Percentiles rank a stretch among this genome's conserved stretches.
Evolutionary conservation across 2,797 vertebrate genomes (phyloP).

Genomic region (Corythornis leucogaster): DNA sequence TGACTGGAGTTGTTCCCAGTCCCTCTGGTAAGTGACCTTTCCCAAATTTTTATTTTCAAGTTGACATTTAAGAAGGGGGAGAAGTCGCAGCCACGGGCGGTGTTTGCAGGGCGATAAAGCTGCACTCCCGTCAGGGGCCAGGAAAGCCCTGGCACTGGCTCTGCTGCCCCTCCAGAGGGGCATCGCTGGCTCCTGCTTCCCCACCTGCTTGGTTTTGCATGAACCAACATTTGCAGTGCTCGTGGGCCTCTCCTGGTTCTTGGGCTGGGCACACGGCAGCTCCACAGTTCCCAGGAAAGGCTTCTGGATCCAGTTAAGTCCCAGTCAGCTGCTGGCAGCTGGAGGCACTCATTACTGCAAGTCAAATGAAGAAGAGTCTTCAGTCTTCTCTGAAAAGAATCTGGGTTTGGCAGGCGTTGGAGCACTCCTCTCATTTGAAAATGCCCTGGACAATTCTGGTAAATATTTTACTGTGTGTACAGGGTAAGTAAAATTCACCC

Average conservation of each 20-base stretch:
- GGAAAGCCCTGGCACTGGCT: not conserved
- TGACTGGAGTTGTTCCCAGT: constrained; percentile 46
- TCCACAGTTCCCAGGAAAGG: not conserved
- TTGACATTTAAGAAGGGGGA: constrained; percentile 60
- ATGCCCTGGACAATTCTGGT: constrained; percentile 6
- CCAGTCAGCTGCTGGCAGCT: constrained; percentile 65
- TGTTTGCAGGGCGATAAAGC: constrained; percentile 61
- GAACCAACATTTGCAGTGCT: not conserved
- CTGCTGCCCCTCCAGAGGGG: not conserved
- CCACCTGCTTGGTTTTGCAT: not conserved
- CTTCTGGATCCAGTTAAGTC: not conserved
- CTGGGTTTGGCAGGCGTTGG: constrained; percentile 11
- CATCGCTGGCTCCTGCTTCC: not conserved
- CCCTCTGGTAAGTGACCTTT: constrained; percentile 65
- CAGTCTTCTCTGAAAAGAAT: constrained; percentile 33
- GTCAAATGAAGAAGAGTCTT: constrained; percentile 16
- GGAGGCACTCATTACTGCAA: constrained; percentile 41
- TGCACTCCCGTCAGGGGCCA: not conserved
- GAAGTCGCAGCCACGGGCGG: not conserved
- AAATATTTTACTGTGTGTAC: not conserved
- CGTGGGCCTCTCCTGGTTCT: not conserved
- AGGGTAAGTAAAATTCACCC: not conserved
- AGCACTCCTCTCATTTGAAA: not conserved
- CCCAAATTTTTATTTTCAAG: constrained; percentile 63
- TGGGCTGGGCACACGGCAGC: not conserved